Base-by-base conservation (phyloP, 1,140 invertebrate species). In the Platyscapa corneri region DNA sequence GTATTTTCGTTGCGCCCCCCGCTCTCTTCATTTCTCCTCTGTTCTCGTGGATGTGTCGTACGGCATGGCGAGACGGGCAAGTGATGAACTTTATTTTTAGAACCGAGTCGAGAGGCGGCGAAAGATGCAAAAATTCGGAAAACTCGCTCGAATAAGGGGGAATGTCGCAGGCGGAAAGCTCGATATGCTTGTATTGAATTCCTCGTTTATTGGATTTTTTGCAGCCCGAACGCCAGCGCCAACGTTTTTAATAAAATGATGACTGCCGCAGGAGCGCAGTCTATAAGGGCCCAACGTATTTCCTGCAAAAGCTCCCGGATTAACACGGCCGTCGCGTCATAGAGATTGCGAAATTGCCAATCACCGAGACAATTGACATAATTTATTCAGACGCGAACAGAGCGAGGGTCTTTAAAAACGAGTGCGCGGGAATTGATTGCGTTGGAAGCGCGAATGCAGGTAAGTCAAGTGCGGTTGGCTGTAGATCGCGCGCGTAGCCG, bases 321-420 rank as follows among this genome's bases (percentile, higher is more conserved):
- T 46, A 74, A 42, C 1, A 20, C 30, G 27, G 27, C 20, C 5
- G 49, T 16, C 10, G 27, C n/a, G n/a, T 37, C 0, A 46, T 18
- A 39, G 53, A 39, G 46, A 74, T 42, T 42, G 39, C 60, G 78
- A 39, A 56, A 72, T 72, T 56, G 65, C 18, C 70, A 75, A 75
- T 82, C 46, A 74, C 49, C 60, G 60, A 30, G 79, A 81, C 32
- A 82, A 74, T 82, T 20, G 67, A 49, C 32, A 74, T 74, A 82
- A 82, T 72, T 72, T 74, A 74, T 81, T 70, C 79, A 70, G 27
- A 75, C 27, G 32, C 37, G 3, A 42, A 27, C 3, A 27, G 27
- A 7, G 16, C 0, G 23, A 12, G 42, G 42, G 42, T 46, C 12
- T 46, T 5, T 46, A 7, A 46, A 7, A 46, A 46, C 42, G 42